Evolutionary conservation across 2,797 vertebrate species (phyloP).

Genomic region (Champsocephalus gunnari): DNA sequence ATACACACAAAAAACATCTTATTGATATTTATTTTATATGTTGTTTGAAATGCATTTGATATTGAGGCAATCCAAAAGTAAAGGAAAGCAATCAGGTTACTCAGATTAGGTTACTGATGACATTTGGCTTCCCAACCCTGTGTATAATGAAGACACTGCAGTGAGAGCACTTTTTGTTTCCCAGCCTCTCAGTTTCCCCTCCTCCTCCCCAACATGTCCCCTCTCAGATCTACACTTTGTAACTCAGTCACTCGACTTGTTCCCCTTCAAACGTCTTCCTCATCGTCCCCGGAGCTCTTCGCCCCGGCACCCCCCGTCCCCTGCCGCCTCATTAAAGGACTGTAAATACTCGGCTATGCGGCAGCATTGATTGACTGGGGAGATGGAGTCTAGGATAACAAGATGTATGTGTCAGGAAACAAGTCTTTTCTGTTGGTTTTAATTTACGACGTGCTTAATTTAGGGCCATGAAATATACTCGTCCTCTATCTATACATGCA

Average conservation of each 20-base stretch:
- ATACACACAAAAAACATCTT: no score
- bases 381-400: slow-evolving; percentile 58
- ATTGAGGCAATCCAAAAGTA: no score
- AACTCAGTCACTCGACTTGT: slow-evolving; percentile 43
- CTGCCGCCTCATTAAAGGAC: slow-evolving; percentile 76
- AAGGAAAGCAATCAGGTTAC: no score
- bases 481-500: slow-evolving; percentile 13
- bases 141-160: slow-evolving; percentile 46
- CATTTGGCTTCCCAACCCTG: no score
- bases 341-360: slow-evolving; percentile 71
- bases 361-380: slow-evolving; percentile 67
- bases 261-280: slow-evolving; percentile 63
- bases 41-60: no score
- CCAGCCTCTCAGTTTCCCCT: slow-evolving; percentile 28
- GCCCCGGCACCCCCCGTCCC: slow-evolving; percentile 56
- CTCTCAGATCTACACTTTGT: slow-evolving; percentile 71
- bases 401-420: slow-evolving; percentile 53
- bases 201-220: slow-evolving; percentile 37
- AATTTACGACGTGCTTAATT: slow-evolving; percentile 41
- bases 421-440: slow-evolving; percentile 37
- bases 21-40: no score
- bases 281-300: slow-evolving; percentile 49
- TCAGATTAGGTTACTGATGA: no score
- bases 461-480: slow-evolving; percentile 41
- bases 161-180: slow-evolving; percentile 28